A percentile compares a stretch with the other conserved stretches of the same genome.
Conservation (phyloP, 2,888 invertebrate genomes). For the Apodemia mormo region DNA sequence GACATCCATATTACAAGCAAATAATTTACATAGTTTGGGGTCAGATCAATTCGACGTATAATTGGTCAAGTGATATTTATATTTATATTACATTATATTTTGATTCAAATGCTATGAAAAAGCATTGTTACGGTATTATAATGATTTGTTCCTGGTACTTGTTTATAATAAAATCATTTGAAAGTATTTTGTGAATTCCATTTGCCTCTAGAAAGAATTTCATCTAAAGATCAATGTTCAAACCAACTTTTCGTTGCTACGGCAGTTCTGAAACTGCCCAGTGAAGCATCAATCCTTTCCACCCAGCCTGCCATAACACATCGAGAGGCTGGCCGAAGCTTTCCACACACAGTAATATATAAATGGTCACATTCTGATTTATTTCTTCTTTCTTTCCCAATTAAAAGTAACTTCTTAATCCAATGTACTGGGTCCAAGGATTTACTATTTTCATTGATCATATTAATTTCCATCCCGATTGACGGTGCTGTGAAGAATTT, state of each 20-base stretch:
- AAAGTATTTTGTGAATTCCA: conserved; percentile 35
- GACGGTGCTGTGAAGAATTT: conserved; percentile 30
- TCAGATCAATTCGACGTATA: too few relatives aligned
- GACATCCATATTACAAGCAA: too few relatives aligned
- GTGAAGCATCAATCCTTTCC: conserved; percentile 25
- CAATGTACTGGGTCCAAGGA: conserved; percentile 28
- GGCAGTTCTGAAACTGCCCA: conserved; percentile 34
- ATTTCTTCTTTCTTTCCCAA: conserved; percentile 5
- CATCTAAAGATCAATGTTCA: conserved; percentile 32
- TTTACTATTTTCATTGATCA: conserved; percentile 20
- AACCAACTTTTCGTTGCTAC: conserved; percentile 36
- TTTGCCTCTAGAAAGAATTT: conserved; percentile 33
- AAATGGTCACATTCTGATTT: conserved; percentile 13
- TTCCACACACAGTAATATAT: conserved; percentile 22
- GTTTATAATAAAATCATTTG: conserved; percentile 15
- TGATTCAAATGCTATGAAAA: too few relatives aligned
- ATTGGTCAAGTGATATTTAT: too few relatives aligned
- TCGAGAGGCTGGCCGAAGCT: conserved; percentile 27
- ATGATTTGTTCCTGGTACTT: too few relatives aligned
- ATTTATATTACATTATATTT: too few relatives aligned
- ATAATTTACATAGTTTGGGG: too few relatives aligned
- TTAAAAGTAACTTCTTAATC: conserved; percentile 22
- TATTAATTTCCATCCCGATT: conserved; percentile 33
- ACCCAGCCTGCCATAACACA: conserved; percentile 36
- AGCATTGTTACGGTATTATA: too few relatives aligned